Evolutionary conservation across 2,888 invertebrate species (phyloP), one percentile per base, ranked within the genome.

Genomic region (Bellardia pandia): DNA sequence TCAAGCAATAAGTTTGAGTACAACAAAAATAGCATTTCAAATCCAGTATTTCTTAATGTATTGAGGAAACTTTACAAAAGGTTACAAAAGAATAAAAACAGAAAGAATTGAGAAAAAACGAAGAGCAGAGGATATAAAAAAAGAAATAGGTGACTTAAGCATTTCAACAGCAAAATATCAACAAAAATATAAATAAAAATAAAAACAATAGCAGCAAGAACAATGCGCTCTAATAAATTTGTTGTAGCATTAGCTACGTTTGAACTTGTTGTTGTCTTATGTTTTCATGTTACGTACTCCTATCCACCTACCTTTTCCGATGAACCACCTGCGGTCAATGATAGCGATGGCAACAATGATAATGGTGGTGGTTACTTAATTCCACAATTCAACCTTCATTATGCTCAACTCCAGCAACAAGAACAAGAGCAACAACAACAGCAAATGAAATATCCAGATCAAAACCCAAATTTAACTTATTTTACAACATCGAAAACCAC

Each of bases 251-350:
- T 77, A 13, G 58, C 76, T 58, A 42, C 51, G 51, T 62, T 79
- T 72, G 72, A 60, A n/a, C 0, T 86, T 30, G n/a, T 79, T 66
- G 53, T 64, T 48, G 45, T 42, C 11, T 37, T 56, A 9, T 79
- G 30, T 60, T 30, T 16, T 51, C 66, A 66, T 23, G 40, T 75
- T 23, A 30, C 56, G 1, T 75, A 51, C 37, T 86, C 89, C 87
- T 75, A 88, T 75, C 79, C 86, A 37, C 78, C 85, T 30, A 71
- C n/a, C 9, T 76, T 82, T 37, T 78, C 83, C 7, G 75, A 88
- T 79, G 88, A 86, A 60, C 66, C 88, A 82, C 40, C 84, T 66
- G 75, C 85, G 60, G 72, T 82, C n/a, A 76, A 58, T 9, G 72
- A 60, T 14, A 69, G 53, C 62, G 66, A 48, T 23, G 68, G 60